Percentiles rank a stretch among this genome's conserved stretches.
phyloP scores from a whole-genome alignment of 2,888 invertebrate genomes.

The Keiferia lycopersicella region DNA sequence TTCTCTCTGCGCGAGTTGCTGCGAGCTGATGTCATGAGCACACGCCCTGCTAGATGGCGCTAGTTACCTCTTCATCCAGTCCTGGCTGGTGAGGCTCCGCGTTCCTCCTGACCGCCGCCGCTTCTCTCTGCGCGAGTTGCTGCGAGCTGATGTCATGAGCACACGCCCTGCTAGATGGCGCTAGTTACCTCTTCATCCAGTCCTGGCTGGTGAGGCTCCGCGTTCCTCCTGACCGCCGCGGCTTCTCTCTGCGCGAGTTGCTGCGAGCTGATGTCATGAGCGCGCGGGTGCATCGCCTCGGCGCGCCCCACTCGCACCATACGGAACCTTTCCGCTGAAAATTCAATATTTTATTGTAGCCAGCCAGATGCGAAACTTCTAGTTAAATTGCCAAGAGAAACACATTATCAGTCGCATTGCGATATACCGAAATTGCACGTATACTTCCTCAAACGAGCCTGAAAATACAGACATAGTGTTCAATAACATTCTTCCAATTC shows the following conservation, averaged over 20 bases:
- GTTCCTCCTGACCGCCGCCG: slow-evolving; percentile 25
- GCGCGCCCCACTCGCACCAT: slow-evolving; percentile 85
- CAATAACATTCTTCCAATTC: no score
- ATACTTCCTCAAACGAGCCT: no score
- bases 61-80: no score
- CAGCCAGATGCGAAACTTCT: no score
- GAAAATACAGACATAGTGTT: no score
- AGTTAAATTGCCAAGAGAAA: no score
- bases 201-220: slow-evolving; percentile 38
- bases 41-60: no score
- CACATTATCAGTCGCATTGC: no score
- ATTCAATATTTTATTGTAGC: not conserved
- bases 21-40: slow-evolving; percentile 78
- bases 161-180: no score
- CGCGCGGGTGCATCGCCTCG: slow-evolving; percentile 81
- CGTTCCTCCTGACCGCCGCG: slow-evolving; percentile 37
- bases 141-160: slow-evolving; percentile 78
- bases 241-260: slow-evolving; percentile 74
- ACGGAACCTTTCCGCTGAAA: slow-evolving; percentile 74
- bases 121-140: slow-evolving; percentile 74
- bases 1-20: slow-evolving; percentile 76
- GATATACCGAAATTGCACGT: no score
- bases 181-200: slow-evolving; percentile 47
- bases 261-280: slow-evolving; percentile 79
- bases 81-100: no score